Conservation (phyloP, 2,888 invertebrate genomes). For the Reticulitermes lucifugus region DNA sequence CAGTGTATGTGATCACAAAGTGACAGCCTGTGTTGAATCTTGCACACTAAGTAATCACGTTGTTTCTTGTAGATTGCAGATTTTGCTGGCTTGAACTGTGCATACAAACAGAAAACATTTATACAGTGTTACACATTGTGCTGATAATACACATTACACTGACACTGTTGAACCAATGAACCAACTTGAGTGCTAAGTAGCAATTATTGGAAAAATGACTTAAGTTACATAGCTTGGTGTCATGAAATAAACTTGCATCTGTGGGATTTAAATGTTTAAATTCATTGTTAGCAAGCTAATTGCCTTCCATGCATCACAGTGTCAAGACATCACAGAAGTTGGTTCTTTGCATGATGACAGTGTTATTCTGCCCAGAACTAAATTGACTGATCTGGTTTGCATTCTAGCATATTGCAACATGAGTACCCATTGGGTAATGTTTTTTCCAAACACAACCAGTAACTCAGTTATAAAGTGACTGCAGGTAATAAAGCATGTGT, state of each 20-base stretch:
- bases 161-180: conserved; percentile 35
- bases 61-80: conserved; percentile 54
- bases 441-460: conserved; percentile 45
- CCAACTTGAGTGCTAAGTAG: conserved; percentile 21
- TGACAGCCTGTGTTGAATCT: conserved; percentile 40
- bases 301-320: not conserved
- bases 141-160: conserved; percentile 38
- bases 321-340: conserved; percentile 28
- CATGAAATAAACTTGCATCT: not conserved
- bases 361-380: conserved; percentile 49
- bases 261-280: not conserved
- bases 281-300: not conserved
- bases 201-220: not conserved
- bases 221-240: not conserved
- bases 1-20: not conserved
- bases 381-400: conserved; percentile 53
- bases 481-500: too few relatives aligned
- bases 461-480: conserved; percentile 32
- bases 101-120: conserved; percentile 49
- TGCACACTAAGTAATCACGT: conserved; percentile 53
- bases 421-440: conserved; percentile 48
- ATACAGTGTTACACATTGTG: conserved; percentile 42
- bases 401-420: conserved; percentile 54
- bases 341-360: conserved; percentile 46
- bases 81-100: conserved; percentile 54